Percentiles rank a stretch among this genome's conserved stretches.
Conservation (phyloP, 1,140 invertebrate genomes). For the Platorchestia sp. region DNA sequence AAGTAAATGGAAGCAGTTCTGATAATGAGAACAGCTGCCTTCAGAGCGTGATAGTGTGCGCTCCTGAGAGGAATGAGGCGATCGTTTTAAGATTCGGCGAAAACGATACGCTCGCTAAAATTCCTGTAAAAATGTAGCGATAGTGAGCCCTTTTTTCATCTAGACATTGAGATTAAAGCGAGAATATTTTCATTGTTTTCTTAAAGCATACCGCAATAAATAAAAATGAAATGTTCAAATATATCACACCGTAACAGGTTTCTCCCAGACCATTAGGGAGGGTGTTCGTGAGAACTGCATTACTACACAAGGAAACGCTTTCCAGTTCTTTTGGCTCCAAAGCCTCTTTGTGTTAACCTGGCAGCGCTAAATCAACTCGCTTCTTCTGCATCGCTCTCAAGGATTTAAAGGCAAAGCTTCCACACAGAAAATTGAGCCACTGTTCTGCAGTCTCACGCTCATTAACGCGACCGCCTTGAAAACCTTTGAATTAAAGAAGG, state of each 20-base stretch:
- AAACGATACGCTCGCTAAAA: neutral
- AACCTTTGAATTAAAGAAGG: no score
- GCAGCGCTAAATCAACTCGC: no score
- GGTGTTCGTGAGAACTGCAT: neutral
- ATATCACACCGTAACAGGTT: neutral
- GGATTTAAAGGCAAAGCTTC: no score
- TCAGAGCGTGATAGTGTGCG: no score
- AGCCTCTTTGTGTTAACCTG: neutral
- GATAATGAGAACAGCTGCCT: neutral
- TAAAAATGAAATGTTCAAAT: neutral
- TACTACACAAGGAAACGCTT: neutral
- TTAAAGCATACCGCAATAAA: neutral
- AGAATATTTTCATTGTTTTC: no score
- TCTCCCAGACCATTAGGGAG: neutral
- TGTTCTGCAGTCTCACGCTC: no score
- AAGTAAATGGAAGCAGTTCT: neutral
- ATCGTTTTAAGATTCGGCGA: neutral
- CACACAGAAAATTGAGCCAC: no score
- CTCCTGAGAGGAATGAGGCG: neutral
- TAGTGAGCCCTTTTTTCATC: no score
- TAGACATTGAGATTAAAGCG: no score
- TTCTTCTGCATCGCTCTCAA: no score
- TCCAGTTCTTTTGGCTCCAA: neutral
- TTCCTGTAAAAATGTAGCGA: no score
- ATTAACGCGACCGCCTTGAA: no score